These are phyloP conservation scores for Zhuqinia jingwanae DNA, from an alignment of 2,888 invertebrate species.

Conservation along the genomic window DNA sequence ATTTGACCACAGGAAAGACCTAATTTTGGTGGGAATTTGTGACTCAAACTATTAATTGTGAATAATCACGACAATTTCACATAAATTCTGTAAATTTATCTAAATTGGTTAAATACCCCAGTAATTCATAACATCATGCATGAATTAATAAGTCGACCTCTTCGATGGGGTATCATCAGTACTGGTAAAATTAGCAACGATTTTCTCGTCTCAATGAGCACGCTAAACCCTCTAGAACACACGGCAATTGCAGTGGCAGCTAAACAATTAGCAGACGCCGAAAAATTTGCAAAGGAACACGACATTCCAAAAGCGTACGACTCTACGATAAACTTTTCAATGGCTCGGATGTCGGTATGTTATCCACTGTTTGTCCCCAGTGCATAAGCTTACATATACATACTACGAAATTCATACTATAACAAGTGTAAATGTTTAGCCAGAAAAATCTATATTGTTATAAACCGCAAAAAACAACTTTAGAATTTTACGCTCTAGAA, in stretches of 20 bases:
- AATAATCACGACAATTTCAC: too few species aligned
- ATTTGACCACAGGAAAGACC: constrained; percentile 2
- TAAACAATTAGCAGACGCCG: constrained; percentile 86
- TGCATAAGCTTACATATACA: too few species aligned
- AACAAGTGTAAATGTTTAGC: too few species aligned
- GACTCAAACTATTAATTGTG: neutral
- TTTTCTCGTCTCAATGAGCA: constrained; percentile 88
- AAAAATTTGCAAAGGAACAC: constrained; percentile 88
- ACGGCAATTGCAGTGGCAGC: constrained; percentile 89
- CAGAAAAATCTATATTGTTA: neutral
- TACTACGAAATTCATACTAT: neutral
- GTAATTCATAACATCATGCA: neutral
- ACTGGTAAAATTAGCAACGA: constrained; percentile 93
- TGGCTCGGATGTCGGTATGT: constrained; percentile 88
- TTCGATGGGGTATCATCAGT: constrained; percentile 92
- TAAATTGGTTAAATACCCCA: neutral
- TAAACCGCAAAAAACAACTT: neutral
- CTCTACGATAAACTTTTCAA: constrained; percentile 89
- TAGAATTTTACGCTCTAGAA: too few species aligned
- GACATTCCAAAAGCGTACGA: constrained; percentile 87
- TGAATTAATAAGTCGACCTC: constrained; percentile 78
- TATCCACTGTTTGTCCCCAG: too few species aligned
- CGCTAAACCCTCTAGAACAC: constrained; percentile 87
- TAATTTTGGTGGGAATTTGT: neutral
- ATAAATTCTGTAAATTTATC: too few species aligned